Evolutionary conservation across 2,113 vertebrate genomes (phyloP).

Genomic region (Cichladusa arquata): DNA sequence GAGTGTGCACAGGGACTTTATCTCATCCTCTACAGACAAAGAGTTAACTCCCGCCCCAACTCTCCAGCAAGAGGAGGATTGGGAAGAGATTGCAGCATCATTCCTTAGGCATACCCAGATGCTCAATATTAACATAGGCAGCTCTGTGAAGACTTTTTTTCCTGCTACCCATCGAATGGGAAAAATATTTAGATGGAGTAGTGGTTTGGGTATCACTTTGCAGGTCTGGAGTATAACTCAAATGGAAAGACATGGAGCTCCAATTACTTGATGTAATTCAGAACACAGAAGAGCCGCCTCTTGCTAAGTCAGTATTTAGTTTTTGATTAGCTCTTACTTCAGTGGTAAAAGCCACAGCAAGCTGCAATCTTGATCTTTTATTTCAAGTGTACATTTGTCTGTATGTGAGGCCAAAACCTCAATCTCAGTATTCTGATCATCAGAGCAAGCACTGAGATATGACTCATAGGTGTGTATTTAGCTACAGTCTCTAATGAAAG

Average conservation of each 20-base stretch:
- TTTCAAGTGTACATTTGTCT: neutral
- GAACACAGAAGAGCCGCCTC: constrained; percentile 3
- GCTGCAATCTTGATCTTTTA: neutral
- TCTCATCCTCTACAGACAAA: neutral
- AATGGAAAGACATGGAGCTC: constrained; percentile 36
- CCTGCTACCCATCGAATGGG: neutral
- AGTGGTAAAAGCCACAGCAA: constrained; percentile 2
- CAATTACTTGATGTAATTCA: constrained; percentile 27
- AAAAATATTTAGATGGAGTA: constrained; percentile 2
- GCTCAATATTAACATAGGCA: constrained; percentile 6
- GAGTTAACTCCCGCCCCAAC: neutral
- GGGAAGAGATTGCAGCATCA: neutral
- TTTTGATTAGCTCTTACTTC: constrained; percentile 15
- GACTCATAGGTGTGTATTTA: neutral
- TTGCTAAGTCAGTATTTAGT: constrained; percentile 31
- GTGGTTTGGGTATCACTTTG: constrained; percentile 36
- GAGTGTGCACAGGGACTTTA: rapidly evolving
- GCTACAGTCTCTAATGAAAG: neutral
- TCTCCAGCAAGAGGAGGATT: neutral
- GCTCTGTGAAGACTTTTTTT: constrained; percentile 1
- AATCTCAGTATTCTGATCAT: neutral
- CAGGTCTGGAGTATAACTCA: constrained; percentile 33
- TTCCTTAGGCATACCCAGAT: constrained; percentile 14
- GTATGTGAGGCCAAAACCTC: neutral
- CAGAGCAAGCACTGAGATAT: neutral